Conservation (phyloP, 2,113 vertebrate species). For the Cricetomys ansorgei region DNA sequence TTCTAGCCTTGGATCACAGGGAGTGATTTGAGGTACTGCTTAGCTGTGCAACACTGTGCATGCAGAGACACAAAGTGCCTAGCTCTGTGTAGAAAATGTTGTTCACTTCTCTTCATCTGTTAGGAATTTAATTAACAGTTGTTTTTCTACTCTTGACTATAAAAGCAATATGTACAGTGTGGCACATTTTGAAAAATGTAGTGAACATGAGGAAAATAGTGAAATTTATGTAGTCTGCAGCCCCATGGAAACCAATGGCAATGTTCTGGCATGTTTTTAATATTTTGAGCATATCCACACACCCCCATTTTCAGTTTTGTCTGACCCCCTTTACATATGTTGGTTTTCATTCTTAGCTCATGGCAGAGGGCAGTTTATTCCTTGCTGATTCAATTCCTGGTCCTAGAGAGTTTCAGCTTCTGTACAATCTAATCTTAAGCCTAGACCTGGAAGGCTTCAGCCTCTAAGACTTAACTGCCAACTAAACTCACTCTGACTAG, state of each 20-base stretch:
- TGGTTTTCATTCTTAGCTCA: conserved; percentile 26
- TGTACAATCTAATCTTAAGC: too few species aligned
- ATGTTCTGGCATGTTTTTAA: not conserved
- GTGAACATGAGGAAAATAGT: not conserved
- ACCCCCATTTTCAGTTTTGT: not conserved
- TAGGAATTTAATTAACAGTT: not conserved
- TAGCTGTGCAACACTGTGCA: accelerated
- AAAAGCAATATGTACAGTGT: not conserved
- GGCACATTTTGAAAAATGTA: conserved; percentile 34
- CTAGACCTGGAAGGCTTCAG: too few species aligned
- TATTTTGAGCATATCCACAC: not conserved
- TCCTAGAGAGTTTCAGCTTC: too few species aligned
- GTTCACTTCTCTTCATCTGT: not conserved
- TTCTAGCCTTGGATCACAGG: not conserved
- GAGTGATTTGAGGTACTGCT: not conserved
- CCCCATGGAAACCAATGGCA: not conserved
- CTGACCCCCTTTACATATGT: not conserved
- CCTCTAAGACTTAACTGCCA: too few species aligned
- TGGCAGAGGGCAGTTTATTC: too few species aligned
- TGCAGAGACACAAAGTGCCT: too few species aligned
- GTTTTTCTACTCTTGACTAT: not conserved
- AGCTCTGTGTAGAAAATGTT: not conserved
- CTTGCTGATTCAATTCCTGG: too few species aligned
- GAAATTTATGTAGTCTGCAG: not conserved
- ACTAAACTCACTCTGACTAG: too few species aligned